Percentiles rank a stretch among this genome's conserved stretches.
These are phyloP conservation scores for Doris montereyensis DNA, from an alignment of 2,888 invertebrate species.

Conservation along the genomic window DNA sequence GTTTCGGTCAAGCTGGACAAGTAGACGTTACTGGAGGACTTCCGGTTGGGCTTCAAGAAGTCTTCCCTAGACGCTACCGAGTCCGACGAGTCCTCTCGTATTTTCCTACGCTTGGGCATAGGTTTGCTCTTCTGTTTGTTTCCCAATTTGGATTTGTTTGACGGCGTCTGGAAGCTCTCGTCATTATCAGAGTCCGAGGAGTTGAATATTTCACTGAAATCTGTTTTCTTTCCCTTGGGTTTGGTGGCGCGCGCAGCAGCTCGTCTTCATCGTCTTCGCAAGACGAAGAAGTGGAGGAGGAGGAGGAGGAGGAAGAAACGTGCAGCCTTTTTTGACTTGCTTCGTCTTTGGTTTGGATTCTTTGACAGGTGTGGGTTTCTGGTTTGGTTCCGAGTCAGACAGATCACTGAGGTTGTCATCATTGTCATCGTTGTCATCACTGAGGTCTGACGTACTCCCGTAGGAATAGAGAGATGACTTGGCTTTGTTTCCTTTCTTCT, in stretches of 20 bases:
- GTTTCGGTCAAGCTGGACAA: constrained; percentile 42
- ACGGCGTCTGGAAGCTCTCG: constrained; percentile 41
- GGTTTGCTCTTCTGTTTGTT: constrained; percentile 39
- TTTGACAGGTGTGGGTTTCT: constrained; percentile 22
- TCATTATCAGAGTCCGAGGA: constrained; percentile 49
- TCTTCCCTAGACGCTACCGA: constrained; percentile 36
- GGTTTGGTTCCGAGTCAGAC: constrained; percentile 30
- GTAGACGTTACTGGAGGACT: neutral
- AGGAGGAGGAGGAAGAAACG: constrained; percentile 37
- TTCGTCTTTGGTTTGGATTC: constrained; percentile 34
- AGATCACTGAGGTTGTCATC: constrained; percentile 33
- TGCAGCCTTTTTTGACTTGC: constrained; percentile 40
- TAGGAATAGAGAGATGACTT: constrained; percentile 34
- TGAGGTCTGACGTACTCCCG: constrained; percentile 32
- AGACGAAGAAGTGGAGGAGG: constrained; percentile 40
- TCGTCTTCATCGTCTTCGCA: constrained; percentile 45
- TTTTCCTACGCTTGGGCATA: constrained; percentile 44
- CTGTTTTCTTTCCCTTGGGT: constrained; percentile 38
- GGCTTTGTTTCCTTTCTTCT: constrained; percentile 53
- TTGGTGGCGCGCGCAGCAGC: constrained; percentile 43
- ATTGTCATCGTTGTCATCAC: constrained; percentile 25
- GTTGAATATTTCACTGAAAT: constrained; percentile 46
- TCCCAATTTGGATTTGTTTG: constrained; percentile 28
- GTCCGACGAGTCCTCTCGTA: constrained; percentile 42
- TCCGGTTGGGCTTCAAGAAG: constrained; percentile 34